A percentile compares a stretch with the other conserved stretches of the same genome.
phyloP scores from a whole-genome alignment of 2,888 invertebrate species.

The Pegoplata infirma region DNA sequence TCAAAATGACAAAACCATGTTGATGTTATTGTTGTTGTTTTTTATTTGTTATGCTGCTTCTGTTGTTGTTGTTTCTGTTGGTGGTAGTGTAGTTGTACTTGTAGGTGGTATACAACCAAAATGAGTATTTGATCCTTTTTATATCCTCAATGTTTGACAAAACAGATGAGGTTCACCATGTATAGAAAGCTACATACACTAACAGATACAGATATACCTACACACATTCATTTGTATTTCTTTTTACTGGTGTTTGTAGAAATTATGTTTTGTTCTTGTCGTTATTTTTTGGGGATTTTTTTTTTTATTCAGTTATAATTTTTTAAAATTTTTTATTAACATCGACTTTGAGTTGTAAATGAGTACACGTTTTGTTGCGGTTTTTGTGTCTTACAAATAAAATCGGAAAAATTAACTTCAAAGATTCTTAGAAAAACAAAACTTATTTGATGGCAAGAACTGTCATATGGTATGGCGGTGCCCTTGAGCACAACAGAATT shows the following conservation, averaged over 20 bases:
- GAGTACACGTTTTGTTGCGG: neutral
- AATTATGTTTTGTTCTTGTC: neutral
- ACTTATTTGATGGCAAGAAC: too few species aligned
- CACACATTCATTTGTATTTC: neutral
- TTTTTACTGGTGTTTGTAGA: neutral
- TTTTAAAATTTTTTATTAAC: neutral
- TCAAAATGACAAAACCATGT: constrained; percentile 68
- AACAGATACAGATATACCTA: constrained; percentile 10
- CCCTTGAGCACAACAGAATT: too few species aligned
- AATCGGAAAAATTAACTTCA: too few species aligned
- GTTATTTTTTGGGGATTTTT: neutral
- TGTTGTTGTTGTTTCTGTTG: constrained; percentile 16
- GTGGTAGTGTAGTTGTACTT: constrained; percentile 6
- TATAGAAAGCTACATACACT: too few species aligned
- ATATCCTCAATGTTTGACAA: constrained; percentile 68
- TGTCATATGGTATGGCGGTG: too few species aligned
- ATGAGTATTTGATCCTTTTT: constrained; percentile 69
- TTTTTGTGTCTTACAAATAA: too few species aligned
- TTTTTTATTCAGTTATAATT: neutral
- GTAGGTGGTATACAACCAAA: constrained; percentile 62
- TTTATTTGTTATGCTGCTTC: neutral
- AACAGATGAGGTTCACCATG: constrained; percentile 66
- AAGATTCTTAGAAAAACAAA: too few species aligned
- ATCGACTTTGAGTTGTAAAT: constrained; percentile 14
- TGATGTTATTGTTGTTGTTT: constrained; percentile 71